phyloP scores from a whole-genome alignment of 1,140 invertebrate species.

The Drosophila varians region DNA sequence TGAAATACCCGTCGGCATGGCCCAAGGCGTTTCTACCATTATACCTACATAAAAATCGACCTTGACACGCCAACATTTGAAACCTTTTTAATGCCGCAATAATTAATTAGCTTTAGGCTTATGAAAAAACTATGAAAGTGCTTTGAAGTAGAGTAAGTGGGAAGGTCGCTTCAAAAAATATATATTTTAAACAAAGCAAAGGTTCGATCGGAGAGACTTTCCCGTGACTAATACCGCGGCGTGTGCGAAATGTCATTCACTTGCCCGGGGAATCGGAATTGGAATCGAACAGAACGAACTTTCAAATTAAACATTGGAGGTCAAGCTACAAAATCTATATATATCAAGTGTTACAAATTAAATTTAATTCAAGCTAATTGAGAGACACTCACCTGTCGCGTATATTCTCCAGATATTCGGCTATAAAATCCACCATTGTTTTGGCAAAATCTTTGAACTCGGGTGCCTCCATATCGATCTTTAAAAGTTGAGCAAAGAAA shows the following conservation, averaged over 20 bases:
- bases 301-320: slow-evolving; percentile 58
- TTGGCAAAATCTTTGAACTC: slow-evolving; percentile 91
- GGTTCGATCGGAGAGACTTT: slow-evolving; percentile 41
- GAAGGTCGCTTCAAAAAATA: slow-evolving; percentile 45
- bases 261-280: no score
- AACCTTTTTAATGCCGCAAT: slow-evolving; percentile 34
- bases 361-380: slow-evolving; percentile 54
- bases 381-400: slow-evolving; percentile 88
- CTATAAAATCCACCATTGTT: slow-evolving; percentile 92
- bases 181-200: slow-evolving; percentile 8
- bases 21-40: slow-evolving; percentile 14
- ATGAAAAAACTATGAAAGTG: slow-evolving; percentile 40
- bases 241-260: slow-evolving; percentile 58
- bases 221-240: slow-evolving; percentile 40
- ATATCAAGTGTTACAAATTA: slow-evolving; percentile 26
- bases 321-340: slow-evolving; percentile 40
- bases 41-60: slow-evolving; percentile 19
- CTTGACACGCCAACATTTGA: slow-evolving; percentile 47
- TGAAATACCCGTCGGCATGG: slow-evolving; percentile 16
- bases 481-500: not conserved
- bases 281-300: slow-evolving; percentile 66
- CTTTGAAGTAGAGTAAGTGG: slow-evolving; percentile 3
- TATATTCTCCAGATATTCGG: slow-evolving; percentile 93
- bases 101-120: slow-evolving; percentile 40
- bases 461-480: slow-evolving; percentile 89